A percentile compares a stretch with the other conserved stretches of the same genome.
Conservation (phyloP, 2,888 invertebrate species). For the Allacma fusca region DNA sequence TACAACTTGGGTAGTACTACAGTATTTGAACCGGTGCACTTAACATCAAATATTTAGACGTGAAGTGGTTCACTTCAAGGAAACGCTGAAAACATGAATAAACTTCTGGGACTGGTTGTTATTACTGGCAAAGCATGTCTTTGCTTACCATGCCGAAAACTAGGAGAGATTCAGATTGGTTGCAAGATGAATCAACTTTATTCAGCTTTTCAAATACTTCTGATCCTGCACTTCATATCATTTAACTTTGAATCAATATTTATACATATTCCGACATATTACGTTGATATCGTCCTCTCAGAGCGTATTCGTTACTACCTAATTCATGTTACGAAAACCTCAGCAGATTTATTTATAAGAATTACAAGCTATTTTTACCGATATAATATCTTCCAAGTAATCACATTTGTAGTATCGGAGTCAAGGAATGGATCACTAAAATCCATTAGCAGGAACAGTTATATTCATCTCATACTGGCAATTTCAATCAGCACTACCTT, state of each 20-base stretch:
- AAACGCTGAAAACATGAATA: too few species aligned
- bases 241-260: background rate
- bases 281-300: background rate
- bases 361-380: background rate
- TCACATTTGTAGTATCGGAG: too few species aligned
- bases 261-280: background rate
- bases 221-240: background rate
- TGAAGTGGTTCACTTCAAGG: too few species aligned
- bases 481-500: too few species aligned
- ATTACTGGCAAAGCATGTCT: background rate
- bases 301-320: background rate
- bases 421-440: too few species aligned
- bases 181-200: background rate
- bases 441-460: too few species aligned
- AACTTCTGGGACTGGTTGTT: too few species aligned
- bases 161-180: background rate
- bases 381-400: too few species aligned
- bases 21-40: too few species aligned
- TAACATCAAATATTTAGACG: too few species aligned
- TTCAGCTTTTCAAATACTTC: background rate
- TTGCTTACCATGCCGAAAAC: background rate
- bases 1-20: too few species aligned
- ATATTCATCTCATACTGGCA: too few species aligned
- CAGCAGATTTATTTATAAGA: background rate
- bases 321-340: background rate